phyloP scores from a whole-genome alignment of 2,888 invertebrate genomes.

The Pristionchus arcanus region DNA sequence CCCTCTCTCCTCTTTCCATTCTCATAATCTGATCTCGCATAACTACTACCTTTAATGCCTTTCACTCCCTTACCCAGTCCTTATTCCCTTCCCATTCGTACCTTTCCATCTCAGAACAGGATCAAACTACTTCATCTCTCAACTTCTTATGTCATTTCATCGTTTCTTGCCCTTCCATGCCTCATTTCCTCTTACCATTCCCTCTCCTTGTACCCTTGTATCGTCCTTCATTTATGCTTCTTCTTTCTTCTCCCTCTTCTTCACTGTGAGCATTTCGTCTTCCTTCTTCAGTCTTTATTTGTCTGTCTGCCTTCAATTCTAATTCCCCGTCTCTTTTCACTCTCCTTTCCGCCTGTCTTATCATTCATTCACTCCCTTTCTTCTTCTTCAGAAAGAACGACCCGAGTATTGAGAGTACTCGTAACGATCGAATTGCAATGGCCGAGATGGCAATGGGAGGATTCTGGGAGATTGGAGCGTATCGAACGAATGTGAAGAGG shows the following conservation, averaged over 20 bases:
- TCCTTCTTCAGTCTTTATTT: slow-evolving; percentile 54
- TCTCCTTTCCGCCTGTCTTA: slow-evolving; percentile 36
- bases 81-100: slow-evolving; percentile 25
- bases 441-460: slow-evolving; percentile 43
- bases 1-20: not conserved
- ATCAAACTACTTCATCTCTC: slow-evolving; percentile 51
- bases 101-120: slow-evolving; percentile 45
- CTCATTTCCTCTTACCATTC: slow-evolving; percentile 33
- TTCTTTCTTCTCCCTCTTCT: not conserved
- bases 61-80: slow-evolving; percentile 32
- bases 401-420: not conserved
- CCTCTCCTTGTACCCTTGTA: slow-evolving; percentile 18
- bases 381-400: slow-evolving; percentile 29
- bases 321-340: slow-evolving; percentile 49
- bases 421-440: slow-evolving; percentile 7
- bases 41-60: slow-evolving; percentile 24
- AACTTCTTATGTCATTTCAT: slow-evolving; percentile 48
- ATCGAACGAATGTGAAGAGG: slow-evolving; percentile 67
- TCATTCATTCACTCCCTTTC: slow-evolving; percentile 34
- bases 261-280: slow-evolving; percentile 43
- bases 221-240: slow-evolving; percentile 51
- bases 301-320: slow-evolving; percentile 43
- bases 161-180: slow-evolving; percentile 11
- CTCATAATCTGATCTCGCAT: slow-evolving; percentile 45
- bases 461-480: slow-evolving; percentile 66